Percentiles rank a stretch among this genome's conserved stretches.
Evolutionary conservation across 2,797 vertebrate genomes (phyloP).

Genomic region (Pelochelys cantorii): DNA sequence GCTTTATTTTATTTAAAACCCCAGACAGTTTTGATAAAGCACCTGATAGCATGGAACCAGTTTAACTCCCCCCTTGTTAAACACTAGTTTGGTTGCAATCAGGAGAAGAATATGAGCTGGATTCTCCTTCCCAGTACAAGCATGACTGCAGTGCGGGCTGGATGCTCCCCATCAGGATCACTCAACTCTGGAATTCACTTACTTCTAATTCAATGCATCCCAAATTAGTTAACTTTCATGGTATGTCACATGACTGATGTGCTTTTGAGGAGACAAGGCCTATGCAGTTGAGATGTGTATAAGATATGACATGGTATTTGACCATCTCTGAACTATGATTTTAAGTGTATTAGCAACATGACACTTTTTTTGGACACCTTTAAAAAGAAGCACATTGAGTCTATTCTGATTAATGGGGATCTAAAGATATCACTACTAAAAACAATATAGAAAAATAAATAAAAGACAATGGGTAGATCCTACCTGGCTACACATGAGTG

Average conservation of each 20-base stretch:
- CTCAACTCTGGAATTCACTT: neutral
- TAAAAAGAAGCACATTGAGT: neutral
- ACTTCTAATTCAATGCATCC: neutral
- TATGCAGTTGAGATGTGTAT: rapidly evolving
- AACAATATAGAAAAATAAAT: neutral
- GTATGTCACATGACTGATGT: neutral
- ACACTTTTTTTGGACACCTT: neutral
- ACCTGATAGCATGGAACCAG: neutral
- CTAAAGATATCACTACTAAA: neutral
- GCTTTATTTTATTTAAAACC: neutral
- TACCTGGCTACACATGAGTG: neutral
- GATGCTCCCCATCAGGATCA: neutral
- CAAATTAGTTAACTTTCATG: neutral
- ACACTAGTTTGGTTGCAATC: rapidly evolving
- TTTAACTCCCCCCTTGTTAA: neutral
- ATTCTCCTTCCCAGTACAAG: neutral
- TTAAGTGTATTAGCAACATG: neutral
- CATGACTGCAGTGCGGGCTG: neutral
- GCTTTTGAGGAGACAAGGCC: neutral
- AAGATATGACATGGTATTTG: rapidly evolving
- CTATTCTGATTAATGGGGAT: neutral
- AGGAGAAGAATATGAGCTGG: rapidly evolving
- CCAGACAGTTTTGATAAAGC: neutral
- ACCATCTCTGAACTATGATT: neutral
- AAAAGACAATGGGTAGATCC: neutral